phyloP scores from a whole-genome alignment of 2,888 invertebrate genomes.

The Sphecodes monilicornis region DNA sequence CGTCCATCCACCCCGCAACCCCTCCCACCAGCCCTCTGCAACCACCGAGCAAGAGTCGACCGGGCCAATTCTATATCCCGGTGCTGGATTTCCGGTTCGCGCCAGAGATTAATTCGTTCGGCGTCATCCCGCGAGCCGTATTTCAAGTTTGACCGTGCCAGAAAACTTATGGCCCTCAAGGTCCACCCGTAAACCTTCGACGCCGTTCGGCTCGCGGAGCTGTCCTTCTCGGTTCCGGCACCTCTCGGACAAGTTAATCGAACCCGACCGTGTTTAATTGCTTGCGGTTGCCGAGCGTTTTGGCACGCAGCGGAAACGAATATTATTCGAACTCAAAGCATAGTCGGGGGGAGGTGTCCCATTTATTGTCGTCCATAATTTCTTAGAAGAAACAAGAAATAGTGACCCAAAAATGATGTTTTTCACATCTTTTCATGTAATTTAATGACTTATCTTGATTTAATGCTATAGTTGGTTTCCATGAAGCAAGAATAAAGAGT shows the following conservation, averaged over 20 bases:
- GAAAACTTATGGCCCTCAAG: slow-evolving; percentile 28
- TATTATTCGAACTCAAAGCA: neutral
- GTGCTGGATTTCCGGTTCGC: slow-evolving; percentile 47
- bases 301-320: slow-evolving; percentile 7
- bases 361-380: neutral
- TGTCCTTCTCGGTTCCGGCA: slow-evolving; percentile 8
- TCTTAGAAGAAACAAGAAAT: neutral
- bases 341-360: too few relatives aligned
- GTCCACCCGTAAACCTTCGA: slow-evolving; percentile 1
- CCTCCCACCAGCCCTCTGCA: neutral
- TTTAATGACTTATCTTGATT: too few relatives aligned
- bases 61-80: slow-evolving; percentile 60
- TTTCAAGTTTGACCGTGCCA: slow-evolving; percentile 45
- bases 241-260: slow-evolving; percentile 28
- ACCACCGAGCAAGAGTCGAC: neutral
- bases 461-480: neutral
- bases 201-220: neutral
- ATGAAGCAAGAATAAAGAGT: neutral
- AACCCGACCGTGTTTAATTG: slow-evolving; percentile 19
- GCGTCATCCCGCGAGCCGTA: slow-evolving; percentile 46
- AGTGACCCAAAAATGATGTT: neutral
- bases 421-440: too few relatives aligned
- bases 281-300: neutral
- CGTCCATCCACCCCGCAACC: slow-evolving; percentile 15
- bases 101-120: slow-evolving; percentile 70